Conservation (phyloP, 2,797 vertebrate species). For the Vultur gryphus region DNA sequence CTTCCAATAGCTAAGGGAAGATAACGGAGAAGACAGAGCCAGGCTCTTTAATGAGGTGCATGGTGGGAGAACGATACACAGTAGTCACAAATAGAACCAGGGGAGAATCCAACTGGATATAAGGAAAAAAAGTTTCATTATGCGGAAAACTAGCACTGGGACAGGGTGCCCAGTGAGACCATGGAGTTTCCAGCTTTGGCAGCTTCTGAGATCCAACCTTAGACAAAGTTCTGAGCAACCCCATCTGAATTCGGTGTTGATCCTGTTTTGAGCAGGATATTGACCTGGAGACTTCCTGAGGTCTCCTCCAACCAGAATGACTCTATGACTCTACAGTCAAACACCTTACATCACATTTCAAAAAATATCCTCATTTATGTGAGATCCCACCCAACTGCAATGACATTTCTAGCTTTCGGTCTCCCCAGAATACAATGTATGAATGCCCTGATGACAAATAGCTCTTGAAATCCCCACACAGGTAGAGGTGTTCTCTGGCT, state of each 20-base stretch:
- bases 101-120: neutral
- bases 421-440: neutral
- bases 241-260: neutral
- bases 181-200: neutral
- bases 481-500: neutral
- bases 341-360: neutral
- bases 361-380: neutral
- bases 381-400: neutral
- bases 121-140: neutral
- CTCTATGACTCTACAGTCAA: neutral
- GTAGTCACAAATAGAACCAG: neutral
- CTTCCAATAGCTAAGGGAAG: neutral
- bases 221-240: neutral
- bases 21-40: neutral
- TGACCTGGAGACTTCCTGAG: neutral
- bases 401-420: neutral
- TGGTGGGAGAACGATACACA: neutral
- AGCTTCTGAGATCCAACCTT: neutral
- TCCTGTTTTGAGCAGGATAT: neutral
- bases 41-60: neutral
- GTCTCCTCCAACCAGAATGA: neutral
- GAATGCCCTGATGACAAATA: neutral
- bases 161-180: fast-evolving
- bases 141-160: neutral
- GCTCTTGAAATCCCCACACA: neutral